phyloP scores from a whole-genome alignment of 2,888 invertebrate species.

The Amblyjoppa proteus region DNA sequence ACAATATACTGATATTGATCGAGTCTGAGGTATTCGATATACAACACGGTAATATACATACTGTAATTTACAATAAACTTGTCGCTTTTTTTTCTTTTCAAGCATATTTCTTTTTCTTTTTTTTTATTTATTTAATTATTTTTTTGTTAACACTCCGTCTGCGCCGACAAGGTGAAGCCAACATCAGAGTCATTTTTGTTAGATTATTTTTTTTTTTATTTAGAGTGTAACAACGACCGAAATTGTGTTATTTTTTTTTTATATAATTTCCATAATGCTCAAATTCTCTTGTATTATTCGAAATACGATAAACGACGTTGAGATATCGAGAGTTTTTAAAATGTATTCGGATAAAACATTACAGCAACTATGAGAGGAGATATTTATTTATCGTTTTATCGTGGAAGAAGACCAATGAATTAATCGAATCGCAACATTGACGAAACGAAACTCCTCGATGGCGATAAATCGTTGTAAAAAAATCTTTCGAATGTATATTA shows the following conservation, averaged over 20 bases:
- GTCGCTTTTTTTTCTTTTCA: slow-evolving; percentile 61
- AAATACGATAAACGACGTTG: slow-evolving; percentile 37
- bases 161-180: slow-evolving; percentile 4
- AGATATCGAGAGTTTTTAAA: slow-evolving; percentile 13
- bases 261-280: slow-evolving; percentile 13
- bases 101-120: slow-evolving; percentile 46
- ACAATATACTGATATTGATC: slow-evolving; percentile 70
- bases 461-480: slow-evolving; percentile 37
- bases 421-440: slow-evolving; percentile 29
- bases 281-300: slow-evolving; percentile 22
- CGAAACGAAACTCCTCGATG: slow-evolving; percentile 54
- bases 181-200: slow-evolving; percentile 32
- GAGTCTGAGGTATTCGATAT: slow-evolving; percentile 72
- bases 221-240: slow-evolving; percentile 54
- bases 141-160: slow-evolving; percentile 34
- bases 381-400: slow-evolving; percentile 28
- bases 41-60: slow-evolving; percentile 72
- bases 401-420: slow-evolving; percentile 45
- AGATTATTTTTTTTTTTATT: slow-evolving; percentile 45
- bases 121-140: slow-evolving; percentile 21
- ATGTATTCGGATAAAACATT: slow-evolving; percentile 53
- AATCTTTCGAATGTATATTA: slow-evolving; percentile 17
- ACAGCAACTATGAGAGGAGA: slow-evolving; percentile 5
- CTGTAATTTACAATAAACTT: slow-evolving; percentile 69
- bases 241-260: slow-evolving; percentile 20